Evolutionary conservation across 2,797 vertebrate genomes (phyloP).

Genomic region (Acanthornis magna): DNA sequence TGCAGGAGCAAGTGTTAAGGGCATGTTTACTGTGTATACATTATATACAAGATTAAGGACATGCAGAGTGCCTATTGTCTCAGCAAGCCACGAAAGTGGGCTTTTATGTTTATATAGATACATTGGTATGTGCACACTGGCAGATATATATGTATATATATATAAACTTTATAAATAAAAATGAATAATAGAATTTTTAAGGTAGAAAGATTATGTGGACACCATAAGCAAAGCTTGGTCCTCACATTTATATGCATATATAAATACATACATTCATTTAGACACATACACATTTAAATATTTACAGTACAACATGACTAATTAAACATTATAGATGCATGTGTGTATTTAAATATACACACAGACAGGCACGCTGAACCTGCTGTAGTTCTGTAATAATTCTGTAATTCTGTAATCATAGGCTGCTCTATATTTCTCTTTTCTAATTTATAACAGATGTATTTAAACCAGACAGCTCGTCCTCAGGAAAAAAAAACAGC

Average conservation of each 20-base stretch:
- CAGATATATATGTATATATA: background rate
- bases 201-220: background rate
- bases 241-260: background rate
- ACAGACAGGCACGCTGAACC: background rate
- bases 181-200: background rate
- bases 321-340: background rate
- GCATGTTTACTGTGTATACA: background rate
- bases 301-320: background rate
- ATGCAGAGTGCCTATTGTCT: slow-evolving; percentile 20
- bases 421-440: background rate
- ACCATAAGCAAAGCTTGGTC: background rate
- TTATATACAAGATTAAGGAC: background rate
- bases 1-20: background rate
- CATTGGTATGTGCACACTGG: background rate
- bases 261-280: background rate
- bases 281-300: background rate
- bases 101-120: background rate
- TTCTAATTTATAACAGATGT: background rate
- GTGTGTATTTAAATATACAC: background rate
- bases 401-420: background rate
- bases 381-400: background rate
- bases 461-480: background rate
- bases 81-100: background rate
- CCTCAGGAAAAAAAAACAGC: background rate
- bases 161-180: background rate